Conservation (phyloP, 2,888 invertebrate genomes). For the Tenthredo livida region DNA sequence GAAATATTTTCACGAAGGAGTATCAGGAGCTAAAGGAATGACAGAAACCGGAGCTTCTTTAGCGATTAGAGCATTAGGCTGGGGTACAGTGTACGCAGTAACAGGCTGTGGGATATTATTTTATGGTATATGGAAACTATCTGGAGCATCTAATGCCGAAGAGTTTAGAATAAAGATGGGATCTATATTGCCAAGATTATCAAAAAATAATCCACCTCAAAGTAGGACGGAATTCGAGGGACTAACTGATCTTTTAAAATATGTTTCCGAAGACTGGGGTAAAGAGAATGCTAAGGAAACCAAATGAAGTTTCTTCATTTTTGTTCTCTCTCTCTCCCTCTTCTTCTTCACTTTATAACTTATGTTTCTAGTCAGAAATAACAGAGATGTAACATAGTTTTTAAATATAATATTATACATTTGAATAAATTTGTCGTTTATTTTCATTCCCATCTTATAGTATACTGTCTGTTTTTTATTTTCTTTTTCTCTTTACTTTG, state of each 20-base stretch:
- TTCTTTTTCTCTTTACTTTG: too few species aligned
- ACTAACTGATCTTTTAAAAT: conserved; percentile 90
- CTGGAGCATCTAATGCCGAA: conserved; percentile 91
- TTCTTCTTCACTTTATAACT: background rate
- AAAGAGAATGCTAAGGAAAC: conserved; percentile 58
- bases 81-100: conserved; percentile 94
- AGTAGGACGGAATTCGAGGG: conserved; percentile 93
- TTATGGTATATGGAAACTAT: conserved; percentile 92
- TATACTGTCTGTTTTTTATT: background rate
- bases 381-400: conserved; percentile 15
- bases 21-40: conserved; percentile 82
- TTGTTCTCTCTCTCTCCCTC: background rate
- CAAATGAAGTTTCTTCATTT: conserved; percentile 15
- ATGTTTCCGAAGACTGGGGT: conserved; percentile 78
- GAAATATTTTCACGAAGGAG: conserved; percentile 87
- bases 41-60: conserved; percentile 88
- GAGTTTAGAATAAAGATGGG: conserved; percentile 93
- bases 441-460: background rate
- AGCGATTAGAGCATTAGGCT: conserved; percentile 91
- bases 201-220: conserved; percentile 88
- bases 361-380: conserved; percentile 11
- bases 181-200: conserved; percentile 86
- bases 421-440: background rate
- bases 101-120: conserved; percentile 90
- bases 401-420: background rate